Percentiles rank a stretch among this genome's conserved stretches.
Conservation (phyloP, 2,113 vertebrate genomes). For the Mirza zaza region DNA sequence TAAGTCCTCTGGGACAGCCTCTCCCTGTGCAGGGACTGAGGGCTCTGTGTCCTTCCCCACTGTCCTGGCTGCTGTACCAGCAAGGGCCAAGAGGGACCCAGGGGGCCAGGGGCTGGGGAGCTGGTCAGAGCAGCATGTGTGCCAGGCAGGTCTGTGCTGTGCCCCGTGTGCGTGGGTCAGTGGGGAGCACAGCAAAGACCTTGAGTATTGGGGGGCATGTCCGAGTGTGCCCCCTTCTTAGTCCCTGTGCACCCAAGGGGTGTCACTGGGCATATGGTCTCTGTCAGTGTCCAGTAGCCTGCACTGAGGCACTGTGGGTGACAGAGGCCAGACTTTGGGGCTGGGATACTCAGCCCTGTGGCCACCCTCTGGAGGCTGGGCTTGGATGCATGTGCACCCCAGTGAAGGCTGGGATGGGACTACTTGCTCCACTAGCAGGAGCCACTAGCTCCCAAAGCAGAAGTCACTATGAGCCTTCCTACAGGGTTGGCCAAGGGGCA, state of each 20-base stretch:
- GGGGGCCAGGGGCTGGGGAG: fast-evolving
- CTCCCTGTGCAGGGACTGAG: not conserved
- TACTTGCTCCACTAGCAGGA: not conserved
- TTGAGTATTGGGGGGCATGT: too few species aligned
- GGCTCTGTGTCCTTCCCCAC: not conserved
- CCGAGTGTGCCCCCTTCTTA: fast-evolving
- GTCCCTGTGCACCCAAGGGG: not conserved
- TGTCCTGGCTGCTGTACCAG: not conserved
- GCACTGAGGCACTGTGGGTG: not conserved
- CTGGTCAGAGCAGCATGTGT: not conserved
- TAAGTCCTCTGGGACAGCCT: not conserved
- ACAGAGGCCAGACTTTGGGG: not conserved
- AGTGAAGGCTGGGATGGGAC: fast-evolving
- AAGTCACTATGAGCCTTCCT: not conserved
- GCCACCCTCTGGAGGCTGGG: not conserved
- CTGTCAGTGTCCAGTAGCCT: not conserved
- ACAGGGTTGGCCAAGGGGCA: fast-evolving
- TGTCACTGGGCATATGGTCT: not conserved
- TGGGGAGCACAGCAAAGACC: not conserved
- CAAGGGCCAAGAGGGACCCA: fast-evolving
- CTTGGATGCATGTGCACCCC: not conserved
- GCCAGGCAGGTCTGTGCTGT: not conserved
- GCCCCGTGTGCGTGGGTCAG: not conserved
- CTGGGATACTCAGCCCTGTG: not conserved
- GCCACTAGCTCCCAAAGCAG: not conserved